These are phyloP conservation scores for Drosophila percnosoma DNA, from an alignment of 2,888 invertebrate species.

Conservation along the genomic window DNA sequence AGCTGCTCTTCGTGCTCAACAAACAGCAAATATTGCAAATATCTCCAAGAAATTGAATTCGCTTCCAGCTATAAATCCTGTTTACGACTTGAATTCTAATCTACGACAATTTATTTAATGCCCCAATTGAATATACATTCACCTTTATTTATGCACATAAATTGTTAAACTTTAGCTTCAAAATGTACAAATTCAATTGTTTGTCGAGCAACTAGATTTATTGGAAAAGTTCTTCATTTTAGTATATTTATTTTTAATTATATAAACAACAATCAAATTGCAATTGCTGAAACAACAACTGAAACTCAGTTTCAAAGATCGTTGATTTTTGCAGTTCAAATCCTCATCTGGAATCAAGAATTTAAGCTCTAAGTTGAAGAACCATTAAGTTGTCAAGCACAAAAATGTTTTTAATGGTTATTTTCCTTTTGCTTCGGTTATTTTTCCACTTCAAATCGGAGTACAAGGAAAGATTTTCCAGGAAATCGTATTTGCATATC, in stretches of 20 bases:
- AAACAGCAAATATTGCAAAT: not conserved
- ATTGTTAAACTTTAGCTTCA: not conserved
- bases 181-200: not conserved
- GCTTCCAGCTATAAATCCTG: constrained; percentile 3
- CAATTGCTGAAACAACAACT: not conserved
- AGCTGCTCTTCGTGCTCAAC: constrained; percentile 1
- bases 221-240: not conserved
- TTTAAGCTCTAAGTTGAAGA: not conserved
- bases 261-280: not conserved
- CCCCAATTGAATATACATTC: not conserved
- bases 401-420: not conserved
- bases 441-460: not conserved
- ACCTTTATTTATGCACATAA: constrained; percentile 6
- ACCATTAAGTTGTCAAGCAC: not conserved
- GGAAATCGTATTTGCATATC: not conserved
- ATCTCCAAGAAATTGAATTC: not conserved
- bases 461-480: not conserved
- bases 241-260: not conserved
- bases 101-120: constrained; percentile 6
- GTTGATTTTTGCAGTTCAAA: not conserved
- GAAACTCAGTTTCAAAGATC: not conserved
- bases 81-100: constrained; percentile 1
- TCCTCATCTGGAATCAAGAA: not conserved
- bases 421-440: not conserved
- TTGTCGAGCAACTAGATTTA: not conserved